Evolutionary conservation across 2,797 vertebrate species (phyloP).

Genomic region (Danio aesculapii): DNA sequence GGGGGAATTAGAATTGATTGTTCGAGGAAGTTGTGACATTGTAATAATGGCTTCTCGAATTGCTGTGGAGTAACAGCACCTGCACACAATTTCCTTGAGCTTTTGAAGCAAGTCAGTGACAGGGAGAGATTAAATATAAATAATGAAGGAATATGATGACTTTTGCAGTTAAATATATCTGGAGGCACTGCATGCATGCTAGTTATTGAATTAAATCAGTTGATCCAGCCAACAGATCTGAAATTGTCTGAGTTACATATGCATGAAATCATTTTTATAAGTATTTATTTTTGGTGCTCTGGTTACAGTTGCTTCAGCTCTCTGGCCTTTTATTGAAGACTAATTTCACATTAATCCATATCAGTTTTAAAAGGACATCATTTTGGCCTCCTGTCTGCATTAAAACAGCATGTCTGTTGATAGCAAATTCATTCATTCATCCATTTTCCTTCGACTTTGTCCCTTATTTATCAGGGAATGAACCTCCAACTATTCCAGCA

Average conservation of each 20-base stretch:
- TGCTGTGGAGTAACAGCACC: constrained; percentile 21
- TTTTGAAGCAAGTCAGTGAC: background rate
- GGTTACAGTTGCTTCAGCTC: background rate
- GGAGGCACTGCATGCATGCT: background rate
- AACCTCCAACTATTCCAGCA: no score
- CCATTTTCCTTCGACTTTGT: no score
- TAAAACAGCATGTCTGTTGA: no score
- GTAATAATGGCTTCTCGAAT: constrained; percentile 23
- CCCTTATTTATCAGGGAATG: no score
- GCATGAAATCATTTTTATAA: background rate
- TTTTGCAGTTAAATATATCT: background rate
- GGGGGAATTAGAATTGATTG: constrained; percentile 27
- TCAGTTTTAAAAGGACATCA: no score
- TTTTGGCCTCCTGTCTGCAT: no score
- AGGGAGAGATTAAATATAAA: constrained; percentile 9
- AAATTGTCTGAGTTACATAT: background rate
- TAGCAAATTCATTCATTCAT: no score
- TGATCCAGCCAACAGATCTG: background rate
- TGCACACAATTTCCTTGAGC: constrained; percentile 16
- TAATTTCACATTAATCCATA: background rate
- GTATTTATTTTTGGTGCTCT: background rate
- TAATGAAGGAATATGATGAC: background rate
- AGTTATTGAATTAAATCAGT: background rate
- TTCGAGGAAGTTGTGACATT: constrained; percentile 13
- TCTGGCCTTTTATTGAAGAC: background rate